Evolutionary conservation across 2,113 vertebrate genomes (phyloP), one percentile per base, ranked within the genome.

Genomic region (Candoia aspera): DNA sequence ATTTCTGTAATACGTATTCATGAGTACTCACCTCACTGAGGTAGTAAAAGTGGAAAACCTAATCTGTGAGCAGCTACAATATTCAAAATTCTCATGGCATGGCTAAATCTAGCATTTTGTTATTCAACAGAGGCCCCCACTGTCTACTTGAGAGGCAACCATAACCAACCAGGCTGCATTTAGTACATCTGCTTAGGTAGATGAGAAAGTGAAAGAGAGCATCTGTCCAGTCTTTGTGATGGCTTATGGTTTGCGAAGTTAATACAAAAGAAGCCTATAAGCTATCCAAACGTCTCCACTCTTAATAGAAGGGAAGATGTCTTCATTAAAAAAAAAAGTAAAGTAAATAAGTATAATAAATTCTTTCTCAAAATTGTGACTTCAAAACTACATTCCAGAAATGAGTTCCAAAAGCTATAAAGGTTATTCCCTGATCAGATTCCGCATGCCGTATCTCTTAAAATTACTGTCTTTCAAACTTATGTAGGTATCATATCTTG

Each of bases 51-150:
- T 60, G 42, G 0, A 54, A 64, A 89, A 62, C 12, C 49, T 79
- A 89, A 86, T 86, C 0, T 24, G 15, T 46, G 79, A 91, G n/a
- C 64, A 73, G 92, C 89, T 93, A 60, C 89, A 83, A 93, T 91
- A 87, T 93, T 59, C 58, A 4, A 58, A 79, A 83, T 58, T 84
- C 37, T 29, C 53, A 88, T 46, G 62, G 24, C 33, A 91, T 88
- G 17, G 49, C 46, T 91, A 85, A 92, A 54, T 4, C 42, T 37
- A 86, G 58, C 13, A 17, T 37, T 53, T 46, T 84, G 42, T 26
- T 84, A 42, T 58, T 84, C 37, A n/a, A 58, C 12, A 84, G 49
- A 42, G 24, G 73, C 8, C 58, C 55, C 15, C 9, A 8, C 9
- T 64, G 73, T 33, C n/a, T 62, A 21, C 29, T 55, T 55, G 53